Base-by-base conservation (phyloP, 1,140 invertebrate species). In the Drosophila pallidifrons region DNA sequence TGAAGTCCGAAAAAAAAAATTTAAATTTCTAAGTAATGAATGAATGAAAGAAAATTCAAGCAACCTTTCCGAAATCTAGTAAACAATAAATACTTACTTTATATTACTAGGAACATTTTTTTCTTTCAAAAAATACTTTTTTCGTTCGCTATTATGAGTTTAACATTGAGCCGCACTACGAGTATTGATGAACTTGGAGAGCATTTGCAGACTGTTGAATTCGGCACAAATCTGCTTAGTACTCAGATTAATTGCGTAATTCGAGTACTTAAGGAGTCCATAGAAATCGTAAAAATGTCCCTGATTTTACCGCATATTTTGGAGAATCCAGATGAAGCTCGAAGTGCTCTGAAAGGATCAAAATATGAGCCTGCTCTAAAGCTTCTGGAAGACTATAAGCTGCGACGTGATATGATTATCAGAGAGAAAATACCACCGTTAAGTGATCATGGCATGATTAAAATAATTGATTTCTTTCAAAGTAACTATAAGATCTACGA, bases 381-480 rank as follows among this genome's bases (percentile, higher is more conserved):
- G 6, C 16, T 67, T 6, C 5, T 73, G 0, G 16, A 59, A 5
- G 54, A 51, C 1, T 73, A 32, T 43, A 25, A 38, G 1, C 8
- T 11, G 3, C 43, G 63, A 3, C 60, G 51, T 4, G 25, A 58
- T 43, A 10, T 1, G 6, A 28, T 65, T 13, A 13, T 58, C 0
- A 15, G 10, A 1, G 15, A 35, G 2, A 3, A 32, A 2, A 20
- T 35, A 30, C 3, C 20, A 5, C 69, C 69, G 0, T 32, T 64
- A 2, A 25, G 7, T 25, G 70, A 73, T 43, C 5, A 58, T n/a
- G 35, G 52, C 3, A 43, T 73, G 46, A 52, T 68, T 5, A 25
- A 32, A 13, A 35, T 73, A 5, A 68, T 73, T 35, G 64, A 73
- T 51, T 73, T 54, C 30, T 73, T 68, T 52, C 55, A 59, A 16